Evolutionary conservation across 2,888 invertebrate genomes (phyloP).

Genomic region (Amiota minor): DNA sequence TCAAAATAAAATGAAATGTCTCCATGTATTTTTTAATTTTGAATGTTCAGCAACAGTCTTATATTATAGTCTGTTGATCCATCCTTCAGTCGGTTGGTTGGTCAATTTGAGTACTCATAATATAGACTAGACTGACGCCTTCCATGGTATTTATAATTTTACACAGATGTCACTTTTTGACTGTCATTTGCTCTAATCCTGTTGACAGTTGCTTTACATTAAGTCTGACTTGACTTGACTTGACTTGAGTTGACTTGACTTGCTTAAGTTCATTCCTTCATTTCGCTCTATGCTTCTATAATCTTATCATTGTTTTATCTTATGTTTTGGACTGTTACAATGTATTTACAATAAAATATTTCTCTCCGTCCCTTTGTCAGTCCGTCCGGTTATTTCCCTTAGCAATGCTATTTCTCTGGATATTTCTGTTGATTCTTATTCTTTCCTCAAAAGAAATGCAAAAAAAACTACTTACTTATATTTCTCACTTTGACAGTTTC

Average conservation of each 20-base stretch:
- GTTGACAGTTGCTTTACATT: slow-evolving; percentile 23
- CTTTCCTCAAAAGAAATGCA: too few species aligned
- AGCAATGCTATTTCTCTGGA: background rate
- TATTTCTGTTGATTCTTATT: background rate
- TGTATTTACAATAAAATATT: background rate
- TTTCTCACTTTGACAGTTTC: background rate
- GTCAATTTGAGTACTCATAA: background rate
- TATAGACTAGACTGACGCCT: too few species aligned
- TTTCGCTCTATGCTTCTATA: background rate
- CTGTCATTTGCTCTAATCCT: slow-evolving; percentile 19
- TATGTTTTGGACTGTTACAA: background rate
- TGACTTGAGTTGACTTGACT: background rate
- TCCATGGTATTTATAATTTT: too few species aligned
- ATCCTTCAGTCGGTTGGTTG: background rate
- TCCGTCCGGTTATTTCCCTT: background rate
- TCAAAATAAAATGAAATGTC: too few species aligned
- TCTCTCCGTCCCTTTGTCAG: background rate
- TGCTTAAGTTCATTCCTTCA: background rate
- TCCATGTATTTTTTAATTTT: too few species aligned
- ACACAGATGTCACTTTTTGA: background rate
- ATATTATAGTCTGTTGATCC: background rate
- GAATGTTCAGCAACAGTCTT: too few species aligned
- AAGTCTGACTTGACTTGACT: too few species aligned
- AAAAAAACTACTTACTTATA: too few species aligned
- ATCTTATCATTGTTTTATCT: background rate